Conservation (phyloP, 2,113 vertebrate species). For the Nibea albiflora region DNA sequence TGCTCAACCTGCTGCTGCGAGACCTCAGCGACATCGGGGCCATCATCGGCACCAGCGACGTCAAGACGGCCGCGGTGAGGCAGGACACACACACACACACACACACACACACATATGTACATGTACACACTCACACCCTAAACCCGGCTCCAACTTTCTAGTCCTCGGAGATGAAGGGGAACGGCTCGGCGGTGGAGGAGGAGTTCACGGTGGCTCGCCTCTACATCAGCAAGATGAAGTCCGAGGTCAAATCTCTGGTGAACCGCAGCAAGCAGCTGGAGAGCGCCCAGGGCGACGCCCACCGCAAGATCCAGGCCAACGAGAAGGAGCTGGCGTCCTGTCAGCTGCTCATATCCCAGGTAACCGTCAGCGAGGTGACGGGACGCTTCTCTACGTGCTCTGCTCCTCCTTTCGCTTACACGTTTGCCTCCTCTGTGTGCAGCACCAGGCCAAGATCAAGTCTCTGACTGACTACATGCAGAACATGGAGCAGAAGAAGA, state of each 20-base stretch:
- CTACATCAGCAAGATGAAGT: conserved; percentile 95
- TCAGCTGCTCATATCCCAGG: conserved; percentile 93
- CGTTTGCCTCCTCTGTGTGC: conserved; percentile 7
- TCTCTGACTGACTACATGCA: conserved; percentile 96
- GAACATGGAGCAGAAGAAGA: conserved; percentile 93
- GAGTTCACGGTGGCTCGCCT: conserved; percentile 93
- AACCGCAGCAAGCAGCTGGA: conserved; percentile 94
- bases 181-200: conserved; percentile 87
- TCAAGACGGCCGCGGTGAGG: conserved; percentile 84
- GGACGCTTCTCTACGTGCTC: no score
- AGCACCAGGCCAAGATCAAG: conserved; percentile 96
- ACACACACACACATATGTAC: not conserved
- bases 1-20: conserved; percentile 90
- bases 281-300: conserved; percentile 89
- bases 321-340: conserved; percentile 93
- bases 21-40: conserved; percentile 92
- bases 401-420: not conserved
- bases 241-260: conserved; percentile 92
- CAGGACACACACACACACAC: not conserved
- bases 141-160: conserved; percentile 42
- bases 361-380: conserved; percentile 48
- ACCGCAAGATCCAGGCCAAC: conserved; percentile 91
- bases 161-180: conserved; percentile 88
- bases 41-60: conserved; percentile 90
- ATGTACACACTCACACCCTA: not conserved